These are phyloP conservation scores for Druon quercuslanigerum DNA, from an alignment of 1,140 invertebrate species.

Conservation along the genomic window DNA sequence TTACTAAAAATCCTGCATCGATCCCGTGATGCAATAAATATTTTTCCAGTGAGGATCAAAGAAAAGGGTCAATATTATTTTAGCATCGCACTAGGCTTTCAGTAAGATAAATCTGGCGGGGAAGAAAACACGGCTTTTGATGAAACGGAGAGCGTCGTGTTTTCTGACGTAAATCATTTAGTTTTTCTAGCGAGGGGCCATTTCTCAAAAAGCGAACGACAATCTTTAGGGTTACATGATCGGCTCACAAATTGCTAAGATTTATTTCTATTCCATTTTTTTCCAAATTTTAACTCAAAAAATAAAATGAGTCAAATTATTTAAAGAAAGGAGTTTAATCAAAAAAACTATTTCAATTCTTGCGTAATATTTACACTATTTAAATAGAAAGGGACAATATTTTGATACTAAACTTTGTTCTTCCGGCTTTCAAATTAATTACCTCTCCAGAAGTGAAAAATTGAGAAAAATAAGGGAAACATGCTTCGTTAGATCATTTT, in stretches of 20 bases:
- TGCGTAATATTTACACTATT: no score
- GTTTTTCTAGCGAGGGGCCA: neutral
- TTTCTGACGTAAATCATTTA: slow-evolving; percentile 4
- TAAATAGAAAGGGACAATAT: no score
- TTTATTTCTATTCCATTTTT: neutral
- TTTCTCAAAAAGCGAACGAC: slow-evolving; percentile 9
- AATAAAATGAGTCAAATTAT: neutral
- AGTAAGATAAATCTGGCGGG: slow-evolving; percentile 29
- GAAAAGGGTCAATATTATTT: slow-evolving; percentile 28
- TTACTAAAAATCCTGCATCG: neutral
- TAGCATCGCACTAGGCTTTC: slow-evolving; percentile 25
- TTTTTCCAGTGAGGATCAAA: slow-evolving; percentile 13
- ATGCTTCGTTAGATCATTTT: no score
- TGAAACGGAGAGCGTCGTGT: slow-evolving; percentile 14
- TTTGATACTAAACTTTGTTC: no score
- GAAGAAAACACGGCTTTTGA: slow-evolving; percentile 23
- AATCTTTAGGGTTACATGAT: neutral
- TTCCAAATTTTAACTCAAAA: neutral
- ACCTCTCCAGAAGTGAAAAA: no score
- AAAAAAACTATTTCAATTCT: no score
- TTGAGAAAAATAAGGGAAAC: no score
- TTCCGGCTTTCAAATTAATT: no score
- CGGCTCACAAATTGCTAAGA: neutral
- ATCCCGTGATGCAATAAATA: slow-evolving; percentile 2
- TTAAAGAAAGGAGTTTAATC: no score